Conservation (phyloP, 2,113 vertebrate species). For the Sisor rabdophorus region DNA sequence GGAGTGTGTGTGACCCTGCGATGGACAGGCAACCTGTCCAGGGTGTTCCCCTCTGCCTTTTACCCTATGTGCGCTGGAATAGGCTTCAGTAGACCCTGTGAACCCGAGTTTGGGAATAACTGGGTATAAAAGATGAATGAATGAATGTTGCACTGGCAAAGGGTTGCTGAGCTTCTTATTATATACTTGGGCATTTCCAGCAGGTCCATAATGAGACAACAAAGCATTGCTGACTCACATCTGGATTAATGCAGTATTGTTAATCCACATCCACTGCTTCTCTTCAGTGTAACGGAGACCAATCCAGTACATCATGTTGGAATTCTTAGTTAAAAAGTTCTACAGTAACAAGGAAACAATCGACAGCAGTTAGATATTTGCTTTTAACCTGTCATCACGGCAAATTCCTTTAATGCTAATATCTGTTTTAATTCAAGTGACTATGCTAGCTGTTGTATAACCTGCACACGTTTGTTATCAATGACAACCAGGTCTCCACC, state of each 20-base stretch:
- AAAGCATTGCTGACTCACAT: constrained; percentile 52
- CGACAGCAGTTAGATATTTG: neutral
- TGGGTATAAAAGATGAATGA: too few species aligned
- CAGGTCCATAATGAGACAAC: neutral
- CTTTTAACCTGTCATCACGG: neutral
- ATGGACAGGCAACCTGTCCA: too few species aligned
- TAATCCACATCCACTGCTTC: constrained; percentile 61
- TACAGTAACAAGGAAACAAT: constrained; percentile 44
- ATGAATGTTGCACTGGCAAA: too few species aligned
- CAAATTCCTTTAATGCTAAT: neutral
- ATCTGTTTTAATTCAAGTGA: neutral
- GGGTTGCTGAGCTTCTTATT: too few species aligned
- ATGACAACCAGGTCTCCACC: constrained; percentile 63
- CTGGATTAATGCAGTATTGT: constrained; percentile 31
- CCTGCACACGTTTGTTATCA: constrained; percentile 51
- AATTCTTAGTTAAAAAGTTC: constrained; percentile 52
- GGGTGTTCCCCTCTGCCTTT: too few species aligned
- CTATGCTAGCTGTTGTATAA: constrained; percentile 30
- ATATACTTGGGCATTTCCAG: neutral
- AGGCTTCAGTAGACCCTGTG: too few species aligned
- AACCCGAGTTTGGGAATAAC: too few species aligned
- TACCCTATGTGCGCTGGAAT: too few species aligned
- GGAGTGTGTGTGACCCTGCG: too few species aligned
- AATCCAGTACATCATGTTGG: constrained; percentile 57
- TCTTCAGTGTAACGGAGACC: constrained; percentile 39